Percentiles rank a stretch among this genome's conserved stretches.
phyloP scores from a whole-genome alignment of 2,888 invertebrate species.

The Dasysyrphus tricinctus region DNA sequence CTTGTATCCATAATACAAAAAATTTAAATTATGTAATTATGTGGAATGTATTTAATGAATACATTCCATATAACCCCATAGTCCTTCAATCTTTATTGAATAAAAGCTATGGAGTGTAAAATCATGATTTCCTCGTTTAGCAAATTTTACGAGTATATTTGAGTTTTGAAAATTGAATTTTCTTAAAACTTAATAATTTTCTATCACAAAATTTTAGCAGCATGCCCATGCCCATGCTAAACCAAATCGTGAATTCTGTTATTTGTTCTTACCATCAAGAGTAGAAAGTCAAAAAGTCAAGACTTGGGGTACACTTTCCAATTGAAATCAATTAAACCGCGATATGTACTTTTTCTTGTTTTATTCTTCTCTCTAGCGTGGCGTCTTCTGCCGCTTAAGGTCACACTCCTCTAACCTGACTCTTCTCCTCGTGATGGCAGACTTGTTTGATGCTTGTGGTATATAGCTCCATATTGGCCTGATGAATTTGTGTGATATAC shows the following conservation, averaged over 20 bases:
- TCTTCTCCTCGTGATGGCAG: not conserved
- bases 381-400: slow-evolving; percentile 31
- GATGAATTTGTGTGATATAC: slow-evolving; percentile 47
- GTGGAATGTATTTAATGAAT: no score
- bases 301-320: slow-evolving; percentile 65
- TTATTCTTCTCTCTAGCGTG: slow-evolving; percentile 17
- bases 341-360: not conserved
- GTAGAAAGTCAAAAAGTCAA: slow-evolving; percentile 52
- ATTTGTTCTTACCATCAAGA: not conserved
- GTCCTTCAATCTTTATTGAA: no score
- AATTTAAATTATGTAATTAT: no score
- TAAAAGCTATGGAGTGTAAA: no score
- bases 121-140: no score
- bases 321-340: slow-evolving; percentile 73
- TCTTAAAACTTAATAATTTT: no score
- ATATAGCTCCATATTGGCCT: not conserved
- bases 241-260: not conserved
- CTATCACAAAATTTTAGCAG: not conserved
- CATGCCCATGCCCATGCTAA: not conserved
- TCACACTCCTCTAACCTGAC: slow-evolving; percentile 1
- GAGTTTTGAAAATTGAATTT: no score
- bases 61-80: no score
- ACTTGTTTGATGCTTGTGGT: not conserved
- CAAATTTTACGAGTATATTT: no score
- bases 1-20: no score